Evolutionary conservation across 2,113 vertebrate genomes (phyloP).

Genomic region (Osmerus mordax): DNA sequence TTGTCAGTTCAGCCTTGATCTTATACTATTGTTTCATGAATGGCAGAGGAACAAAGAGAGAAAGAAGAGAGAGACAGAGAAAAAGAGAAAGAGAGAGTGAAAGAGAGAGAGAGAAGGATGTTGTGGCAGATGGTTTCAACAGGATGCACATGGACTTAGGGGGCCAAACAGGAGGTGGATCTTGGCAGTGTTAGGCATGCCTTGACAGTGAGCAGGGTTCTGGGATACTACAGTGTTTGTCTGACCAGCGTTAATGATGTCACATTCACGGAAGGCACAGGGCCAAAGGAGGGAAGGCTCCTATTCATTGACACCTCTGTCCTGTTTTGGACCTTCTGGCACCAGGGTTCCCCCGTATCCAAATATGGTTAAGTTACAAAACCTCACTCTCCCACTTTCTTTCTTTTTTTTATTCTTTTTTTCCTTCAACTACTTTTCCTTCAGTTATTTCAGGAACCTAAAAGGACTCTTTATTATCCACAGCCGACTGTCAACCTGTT

Average conservation of each 20-base stretch:
- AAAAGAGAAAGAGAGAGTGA: not conserved
- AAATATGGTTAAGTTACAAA: not conserved
- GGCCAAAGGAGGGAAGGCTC: conserved; percentile 8
- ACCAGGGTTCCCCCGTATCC: conserved; percentile 7
- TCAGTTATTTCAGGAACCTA: not conserved
- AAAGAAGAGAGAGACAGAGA: not conserved
- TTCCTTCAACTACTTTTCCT: no score
- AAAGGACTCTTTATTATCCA: not conserved
- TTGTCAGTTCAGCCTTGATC: conserved; percentile 44
- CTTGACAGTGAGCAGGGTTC: conserved; percentile 48
- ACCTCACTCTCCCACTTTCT: not conserved
- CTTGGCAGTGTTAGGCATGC: conserved; percentile 53
- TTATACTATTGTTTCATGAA: conserved; percentile 37
- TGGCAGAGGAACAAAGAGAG: conserved; percentile 66
- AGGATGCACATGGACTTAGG: conserved; percentile 70
- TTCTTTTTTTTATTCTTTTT: no score
- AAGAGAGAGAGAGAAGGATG: conserved; percentile 56
- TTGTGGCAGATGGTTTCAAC: conserved; percentile 80
- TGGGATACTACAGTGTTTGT: conserved; percentile 23
- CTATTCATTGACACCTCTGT: conserved; percentile 10
- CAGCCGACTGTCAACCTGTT: not conserved
- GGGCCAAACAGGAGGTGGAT: conserved; percentile 60
- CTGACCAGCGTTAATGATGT: conserved; percentile 31
- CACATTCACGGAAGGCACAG: conserved; percentile 3
- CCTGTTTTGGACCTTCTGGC: conserved; percentile 8